Evolutionary conservation across 2,113 vertebrate species (phyloP), one percentile per base, ranked within the genome.

Genomic region (Chiloscyllium plagiosum): DNA sequence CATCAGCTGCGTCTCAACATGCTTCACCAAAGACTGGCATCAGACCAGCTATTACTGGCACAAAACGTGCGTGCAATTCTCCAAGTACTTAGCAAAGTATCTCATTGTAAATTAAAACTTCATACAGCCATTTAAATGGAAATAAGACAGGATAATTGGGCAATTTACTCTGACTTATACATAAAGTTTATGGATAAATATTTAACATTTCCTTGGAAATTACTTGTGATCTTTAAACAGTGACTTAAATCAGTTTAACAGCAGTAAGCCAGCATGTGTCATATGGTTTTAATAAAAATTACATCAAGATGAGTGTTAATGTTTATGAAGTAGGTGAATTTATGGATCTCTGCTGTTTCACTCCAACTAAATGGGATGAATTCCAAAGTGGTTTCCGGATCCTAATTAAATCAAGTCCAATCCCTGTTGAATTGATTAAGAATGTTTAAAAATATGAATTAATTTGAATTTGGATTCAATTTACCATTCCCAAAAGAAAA

Each of bases 31-130:
- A 69, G 37, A 70, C 66, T 50, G 68, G 66, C 66, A 95, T 52
- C 94, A 29, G 69, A 95, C 10, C 47, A 33, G 94, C 68, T 72
- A 42, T 29, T 70, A 95, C 17, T 37, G 22, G 65, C 61, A 68
- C 61, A 93, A 93, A 37, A 93, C 22, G 1, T 3, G 17, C 66
- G 10, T 95, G 94, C 22, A 52, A 50, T 95, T 29, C 94, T 76
- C 26, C 68, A 95, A 95, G 47, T 95, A 50, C 69, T 70, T 52
- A 95, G 42, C 24, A 52, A 95, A 95, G 69, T 95, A 72, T 70
- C 50, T 95, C 20, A 72, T 95, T 26, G 37, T 95, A 95, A 95
- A 95, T 95, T 95, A 72, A 95, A 95, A 95, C 94, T 95, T 94
- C 70, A 94, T 47, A 26, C 20, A 29, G 65, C 66, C 37, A 94